A percentile compares a stretch with the other conserved stretches of the same genome.
These are phyloP conservation scores for Apocrypta bakeri DNA, from an alignment of 1,140 invertebrate genomes.

Conservation along the genomic window DNA sequence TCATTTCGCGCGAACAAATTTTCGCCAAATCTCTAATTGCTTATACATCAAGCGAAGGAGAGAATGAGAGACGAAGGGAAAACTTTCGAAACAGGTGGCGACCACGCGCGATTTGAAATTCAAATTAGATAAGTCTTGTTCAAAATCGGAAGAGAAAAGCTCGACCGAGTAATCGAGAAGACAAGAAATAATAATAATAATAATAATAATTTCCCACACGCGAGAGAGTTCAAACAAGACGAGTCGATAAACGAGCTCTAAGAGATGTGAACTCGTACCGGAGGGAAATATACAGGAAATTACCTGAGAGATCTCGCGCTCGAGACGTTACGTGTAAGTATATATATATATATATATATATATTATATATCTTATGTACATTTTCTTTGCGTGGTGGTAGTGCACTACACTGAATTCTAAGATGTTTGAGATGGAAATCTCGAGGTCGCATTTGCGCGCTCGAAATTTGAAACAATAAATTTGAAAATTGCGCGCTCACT, in stretches of 20 bases:
- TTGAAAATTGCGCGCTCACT: too few species aligned
- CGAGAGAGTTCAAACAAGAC: neutral
- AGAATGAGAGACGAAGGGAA: too few species aligned
- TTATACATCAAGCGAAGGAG: too few species aligned
- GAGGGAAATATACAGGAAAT: slow-evolving; percentile 26
- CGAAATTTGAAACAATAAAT: too few species aligned
- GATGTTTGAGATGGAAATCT: neutral
- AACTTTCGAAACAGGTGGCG: too few species aligned
- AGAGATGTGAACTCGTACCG: neutral
- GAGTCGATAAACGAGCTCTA: slow-evolving; percentile 8
- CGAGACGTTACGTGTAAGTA: neutral
- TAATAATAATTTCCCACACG: slow-evolving; percentile 1
- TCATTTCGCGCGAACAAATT: neutral
- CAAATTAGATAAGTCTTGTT: neutral
- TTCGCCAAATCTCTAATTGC: neutral
- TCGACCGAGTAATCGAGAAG: neutral
- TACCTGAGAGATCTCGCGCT: neutral
- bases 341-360: neutral
- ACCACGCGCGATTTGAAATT: slow-evolving; percentile 22
- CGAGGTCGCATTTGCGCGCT: neutral
- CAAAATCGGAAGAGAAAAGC: neutral
- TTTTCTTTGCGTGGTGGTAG: too few species aligned
- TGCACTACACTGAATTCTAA: too few species aligned
- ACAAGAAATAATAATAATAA: too few species aligned
- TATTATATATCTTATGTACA: too few species aligned